These are phyloP conservation scores for Arnoldichthys spilopterus DNA, from an alignment of 2,797 vertebrate genomes.

Conservation along the genomic window DNA sequence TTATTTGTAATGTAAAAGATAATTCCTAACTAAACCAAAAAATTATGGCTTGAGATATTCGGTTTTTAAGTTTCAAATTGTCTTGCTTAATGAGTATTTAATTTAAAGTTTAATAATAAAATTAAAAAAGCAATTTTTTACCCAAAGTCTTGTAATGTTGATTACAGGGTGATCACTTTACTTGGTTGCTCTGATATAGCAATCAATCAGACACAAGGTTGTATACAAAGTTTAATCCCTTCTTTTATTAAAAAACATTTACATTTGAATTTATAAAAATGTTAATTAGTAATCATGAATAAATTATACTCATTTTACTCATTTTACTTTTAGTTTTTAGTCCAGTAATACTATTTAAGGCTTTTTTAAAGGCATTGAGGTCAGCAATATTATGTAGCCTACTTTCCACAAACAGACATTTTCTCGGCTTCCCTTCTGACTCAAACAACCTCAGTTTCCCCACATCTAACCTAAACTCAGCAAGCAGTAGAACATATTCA, in stretches of 20 bases:
- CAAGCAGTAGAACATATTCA: not conserved
- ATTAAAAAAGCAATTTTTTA: not conserved
- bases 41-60: not conserved
- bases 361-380: not conserved
- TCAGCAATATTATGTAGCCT: not conserved
- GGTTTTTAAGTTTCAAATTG: not conserved
- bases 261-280: too few relatives aligned
- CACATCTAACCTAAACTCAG: not conserved
- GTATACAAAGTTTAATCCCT: not conserved
- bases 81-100: not conserved
- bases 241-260: too few relatives aligned
- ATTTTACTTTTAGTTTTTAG: too few relatives aligned
- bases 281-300: not conserved
- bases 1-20: not conserved
- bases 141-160: too few relatives aligned
- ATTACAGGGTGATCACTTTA: not conserved
- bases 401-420: not conserved
- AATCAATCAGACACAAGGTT: not conserved
- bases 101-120: not conserved
- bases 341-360: not conserved
- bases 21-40: not conserved
- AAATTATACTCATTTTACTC: not conserved
- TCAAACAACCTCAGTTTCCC: not conserved
- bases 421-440: slow-evolving; percentile 1
- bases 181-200: not conserved